Conservation (phyloP, 2,888 invertebrate genomes). For the Spodoptera exigua region DNA sequence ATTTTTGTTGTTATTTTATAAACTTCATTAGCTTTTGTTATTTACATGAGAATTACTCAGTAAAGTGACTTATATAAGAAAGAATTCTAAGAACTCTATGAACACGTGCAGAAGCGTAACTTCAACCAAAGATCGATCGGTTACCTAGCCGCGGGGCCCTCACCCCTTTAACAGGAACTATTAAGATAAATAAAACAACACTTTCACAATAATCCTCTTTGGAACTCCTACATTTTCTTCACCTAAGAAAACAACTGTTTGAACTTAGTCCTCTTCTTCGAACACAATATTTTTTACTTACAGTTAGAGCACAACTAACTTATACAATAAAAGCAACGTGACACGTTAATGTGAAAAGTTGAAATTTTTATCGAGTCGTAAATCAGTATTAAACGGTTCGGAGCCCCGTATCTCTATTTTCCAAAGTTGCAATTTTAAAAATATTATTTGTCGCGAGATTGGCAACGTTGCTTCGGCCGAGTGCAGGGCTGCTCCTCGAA, state of each 20-base stretch:
- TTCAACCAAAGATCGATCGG: too few species aligned
- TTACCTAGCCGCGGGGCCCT: too few species aligned
- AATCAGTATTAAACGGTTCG: constrained; percentile 60
- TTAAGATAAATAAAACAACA: constrained; percentile 7
- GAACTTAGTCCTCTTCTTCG: constrained; percentile 23
- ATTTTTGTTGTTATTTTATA: too few species aligned
- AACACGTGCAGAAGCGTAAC: too few species aligned
- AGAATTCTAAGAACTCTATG: too few species aligned
- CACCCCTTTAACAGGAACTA: too few species aligned
- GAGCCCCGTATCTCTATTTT: constrained; percentile 61
- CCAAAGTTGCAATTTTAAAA: constrained; percentile 63
- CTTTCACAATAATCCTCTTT: constrained; percentile 24
- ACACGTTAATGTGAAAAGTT: constrained; percentile 58
- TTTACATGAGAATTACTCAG: background rate
- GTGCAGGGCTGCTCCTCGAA: constrained; percentile 36
- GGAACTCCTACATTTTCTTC: constrained; percentile 11
- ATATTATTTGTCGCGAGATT: constrained; percentile 62
- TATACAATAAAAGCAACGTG: constrained; percentile 52
- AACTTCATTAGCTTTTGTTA: too few species aligned
- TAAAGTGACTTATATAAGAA: too few species aligned
- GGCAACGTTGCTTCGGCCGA: constrained; percentile 39
- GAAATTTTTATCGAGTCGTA: constrained; percentile 57
- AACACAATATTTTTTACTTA: constrained; percentile 54
- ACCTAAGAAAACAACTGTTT: constrained; percentile 25
- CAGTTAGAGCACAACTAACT: constrained; percentile 38